Base-by-base conservation (phyloP, 1,140 invertebrate species). In the Anagrus nilaparvatae region DNA sequence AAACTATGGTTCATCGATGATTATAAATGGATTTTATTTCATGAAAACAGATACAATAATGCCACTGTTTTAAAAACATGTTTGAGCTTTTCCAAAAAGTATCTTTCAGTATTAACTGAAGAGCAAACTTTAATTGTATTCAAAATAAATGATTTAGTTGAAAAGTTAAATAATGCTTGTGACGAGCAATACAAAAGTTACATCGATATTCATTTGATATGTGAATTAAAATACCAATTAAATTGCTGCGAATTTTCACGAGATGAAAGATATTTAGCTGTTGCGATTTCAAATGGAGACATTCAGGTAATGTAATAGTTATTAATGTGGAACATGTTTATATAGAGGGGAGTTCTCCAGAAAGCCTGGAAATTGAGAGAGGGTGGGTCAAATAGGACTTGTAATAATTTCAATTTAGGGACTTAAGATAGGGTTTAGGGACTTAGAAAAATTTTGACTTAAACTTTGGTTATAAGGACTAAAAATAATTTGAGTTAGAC, bases 281-380 rank as follows among this genome's bases (percentile, higher is more conserved):
- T 67, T 20, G 66, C 63, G 37, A 50, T 59, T 31, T 50, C 60
- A 5, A 57, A 46, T 23, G 66, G 66, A 43, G 30, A 51, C n/a
- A 60, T 69, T 51, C 48, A 34, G 33, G 65, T 68, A 52, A 64
- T n/a, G n/a, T n/a, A n/a, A n/a, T n/a, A n/a, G n/a, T n/a, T n/a
- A n/a, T n/a, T n/a, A n/a, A n/a, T n/a, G n/a, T n/a, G n/a, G n/a
- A n/a, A n/a, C n/a, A n/a, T n/a, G n/a, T n/a, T n/a, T n/a, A n/a
- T n/a, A n/a, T n/a, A n/a, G n/a, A n/a, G n/a, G n/a, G n/a, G n/a
- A n/a, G n/a, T n/a, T n/a, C n/a, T n/a, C n/a, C n/a, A n/a, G n/a
- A n/a, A n/a, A n/a, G n/a, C n/a, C n/a, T n/a, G n/a, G n/a, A n/a
- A n/a, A n/a, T n/a, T n/a, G n/a, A n/a, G n/a, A n/a, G n/a, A n/a